These are phyloP conservation scores for Andrena hattorfiana DNA, from an alignment of 2,888 invertebrate species.

Conservation along the genomic window DNA sequence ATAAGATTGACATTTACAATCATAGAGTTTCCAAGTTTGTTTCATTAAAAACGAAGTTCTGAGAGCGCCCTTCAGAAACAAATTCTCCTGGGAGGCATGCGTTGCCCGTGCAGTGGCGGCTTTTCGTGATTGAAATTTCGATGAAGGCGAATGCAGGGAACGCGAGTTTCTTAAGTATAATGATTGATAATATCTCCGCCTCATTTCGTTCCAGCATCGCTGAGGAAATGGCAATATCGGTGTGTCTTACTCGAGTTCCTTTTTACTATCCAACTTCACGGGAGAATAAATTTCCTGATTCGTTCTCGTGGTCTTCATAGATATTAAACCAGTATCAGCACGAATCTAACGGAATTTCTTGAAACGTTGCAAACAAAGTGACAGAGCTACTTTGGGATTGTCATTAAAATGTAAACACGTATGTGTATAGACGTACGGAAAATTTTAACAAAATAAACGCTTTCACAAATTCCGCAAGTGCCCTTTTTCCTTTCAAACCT, in stretches of 20 bases:
- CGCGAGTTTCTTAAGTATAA: constrained; percentile 1
- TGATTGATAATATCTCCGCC: constrained; percentile 4
- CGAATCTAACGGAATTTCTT: not conserved
- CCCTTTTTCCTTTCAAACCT: too few relatives aligned
- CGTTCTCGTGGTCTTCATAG: not conserved
- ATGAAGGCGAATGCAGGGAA: constrained; percentile 4
- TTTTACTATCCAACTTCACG: not conserved
- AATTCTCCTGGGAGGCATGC: not conserved
- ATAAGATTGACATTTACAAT: not conserved
- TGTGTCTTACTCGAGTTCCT: not conserved
- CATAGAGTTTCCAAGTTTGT: constrained; percentile 9
- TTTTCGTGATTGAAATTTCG: constrained; percentile 14
- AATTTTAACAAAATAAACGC: too few relatives aligned
- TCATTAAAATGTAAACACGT: too few relatives aligned
- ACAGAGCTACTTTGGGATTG: too few relatives aligned
- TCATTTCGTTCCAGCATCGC: constrained; percentile 14
- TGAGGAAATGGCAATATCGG: not conserved
- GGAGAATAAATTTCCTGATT: not conserved
- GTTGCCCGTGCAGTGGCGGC: not conserved
- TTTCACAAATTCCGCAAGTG: too few relatives aligned
- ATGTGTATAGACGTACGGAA: too few relatives aligned
- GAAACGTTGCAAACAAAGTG: not conserved
- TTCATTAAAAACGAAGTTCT: constrained; percentile 9
- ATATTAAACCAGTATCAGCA: not conserved
- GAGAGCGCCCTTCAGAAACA: not conserved